phyloP scores from a whole-genome alignment of 1,140 invertebrate genomes.

The Drosophila nikananu region DNA sequence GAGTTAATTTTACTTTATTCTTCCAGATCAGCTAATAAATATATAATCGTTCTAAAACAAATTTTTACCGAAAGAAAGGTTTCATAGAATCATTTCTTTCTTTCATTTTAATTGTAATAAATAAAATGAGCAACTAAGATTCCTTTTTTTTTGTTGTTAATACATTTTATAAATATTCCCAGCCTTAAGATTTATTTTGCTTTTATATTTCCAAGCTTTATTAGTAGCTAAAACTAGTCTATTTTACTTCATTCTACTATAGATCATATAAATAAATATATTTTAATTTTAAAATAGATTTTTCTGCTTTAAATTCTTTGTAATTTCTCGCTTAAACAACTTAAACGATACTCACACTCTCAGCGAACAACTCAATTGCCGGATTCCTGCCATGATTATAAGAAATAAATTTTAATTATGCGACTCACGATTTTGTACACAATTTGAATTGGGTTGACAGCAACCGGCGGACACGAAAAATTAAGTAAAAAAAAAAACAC shows the following conservation, averaged over 20 bases:
- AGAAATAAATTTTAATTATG: constrained; percentile 80
- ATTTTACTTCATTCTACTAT: background rate
- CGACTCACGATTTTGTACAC: constrained; percentile 79
- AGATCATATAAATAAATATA: background rate
- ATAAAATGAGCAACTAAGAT: background rate
- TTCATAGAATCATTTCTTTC: too few species aligned
- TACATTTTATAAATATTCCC: background rate
- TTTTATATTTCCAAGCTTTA: background rate
- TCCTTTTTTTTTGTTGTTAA: background rate
- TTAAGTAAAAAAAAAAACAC: constrained; percentile 25
- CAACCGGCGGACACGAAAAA: constrained; percentile 40
- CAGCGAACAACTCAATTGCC: constrained; percentile 69
- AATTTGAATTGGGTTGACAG: constrained; percentile 83
- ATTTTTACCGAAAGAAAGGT: too few species aligned
- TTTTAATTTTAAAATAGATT: background rate
- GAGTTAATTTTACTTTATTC: background rate
- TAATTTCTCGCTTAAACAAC: constrained; percentile 29
- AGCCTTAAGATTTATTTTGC: background rate
- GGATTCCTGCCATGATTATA: constrained; percentile 62
- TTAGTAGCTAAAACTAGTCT: too few species aligned
- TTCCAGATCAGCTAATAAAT: too few species aligned
- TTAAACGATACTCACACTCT: constrained; percentile 13
- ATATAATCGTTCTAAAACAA: too few species aligned
- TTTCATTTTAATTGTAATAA: background rate
- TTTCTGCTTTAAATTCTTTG: background rate